phyloP scores from a whole-genome alignment of 2,888 invertebrate species.

The Sphinx pinastri region DNA sequence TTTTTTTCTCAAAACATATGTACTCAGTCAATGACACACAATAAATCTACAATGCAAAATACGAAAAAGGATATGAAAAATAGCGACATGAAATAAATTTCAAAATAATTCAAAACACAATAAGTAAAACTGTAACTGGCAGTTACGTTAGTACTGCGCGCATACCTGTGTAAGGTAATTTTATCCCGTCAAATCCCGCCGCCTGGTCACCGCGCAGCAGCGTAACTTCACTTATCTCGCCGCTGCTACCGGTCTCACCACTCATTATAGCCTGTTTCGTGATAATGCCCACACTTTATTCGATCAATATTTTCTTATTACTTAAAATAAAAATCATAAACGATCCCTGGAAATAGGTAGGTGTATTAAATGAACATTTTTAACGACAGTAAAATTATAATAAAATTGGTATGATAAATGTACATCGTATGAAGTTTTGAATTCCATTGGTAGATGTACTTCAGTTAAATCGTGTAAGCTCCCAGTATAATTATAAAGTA shows the following conservation, averaged over 20 bases:
- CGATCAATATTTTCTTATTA: conserved; percentile 29
- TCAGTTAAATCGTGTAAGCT: too few species aligned
- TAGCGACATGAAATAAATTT: too few species aligned
- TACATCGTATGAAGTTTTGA: background rate
- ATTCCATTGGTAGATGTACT: background rate
- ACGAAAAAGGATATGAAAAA: too few species aligned
- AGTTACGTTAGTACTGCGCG: too few species aligned
- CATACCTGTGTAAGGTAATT: too few species aligned
- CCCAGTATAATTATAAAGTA: too few species aligned
- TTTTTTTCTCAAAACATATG: too few species aligned
- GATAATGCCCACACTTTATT: conserved; percentile 31
- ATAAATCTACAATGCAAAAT: too few species aligned
- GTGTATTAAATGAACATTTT: conserved; percentile 18
- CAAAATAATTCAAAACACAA: too few species aligned
- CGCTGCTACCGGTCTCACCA: conserved; percentile 64
- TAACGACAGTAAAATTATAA: background rate
- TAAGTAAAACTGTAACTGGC: too few species aligned
- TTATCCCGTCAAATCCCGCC: background rate
- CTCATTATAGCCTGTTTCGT: conserved; percentile 30
- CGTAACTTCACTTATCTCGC: conserved; percentile 65
- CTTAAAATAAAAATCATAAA: conserved; percentile 26
- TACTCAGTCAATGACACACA: too few species aligned
- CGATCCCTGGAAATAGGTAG: conserved; percentile 2
- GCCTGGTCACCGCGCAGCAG: conserved; percentile 30
- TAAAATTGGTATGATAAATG: conserved; percentile 3